Conservation (phyloP, 2,113 vertebrate species). For the Garra rufa region DNA sequence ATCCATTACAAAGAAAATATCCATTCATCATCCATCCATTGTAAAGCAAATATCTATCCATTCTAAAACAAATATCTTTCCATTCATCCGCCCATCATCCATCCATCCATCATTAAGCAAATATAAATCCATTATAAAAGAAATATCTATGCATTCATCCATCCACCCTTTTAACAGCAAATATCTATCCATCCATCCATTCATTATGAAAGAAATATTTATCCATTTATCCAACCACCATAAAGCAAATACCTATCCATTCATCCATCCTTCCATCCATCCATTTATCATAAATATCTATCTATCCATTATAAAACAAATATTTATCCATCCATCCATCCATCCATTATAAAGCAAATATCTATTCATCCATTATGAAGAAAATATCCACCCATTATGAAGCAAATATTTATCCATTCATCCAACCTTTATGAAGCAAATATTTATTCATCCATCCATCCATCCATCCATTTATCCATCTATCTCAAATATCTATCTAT, state of each 20-base stretch:
- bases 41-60: background rate
- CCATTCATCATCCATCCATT: background rate
- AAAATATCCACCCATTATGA: background rate
- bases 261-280: background rate
- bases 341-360: background rate
- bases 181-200: background rate
- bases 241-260: background rate
- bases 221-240: background rate
- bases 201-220: background rate
- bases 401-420: background rate
- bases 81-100: background rate
- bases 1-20: background rate
- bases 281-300: background rate
- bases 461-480: no score
- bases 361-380: background rate
- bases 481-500: no score
- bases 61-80: no score
- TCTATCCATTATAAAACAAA: background rate
- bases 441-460: background rate
- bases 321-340: background rate
- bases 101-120: no score
- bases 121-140: background rate
- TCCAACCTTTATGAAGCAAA: no score
- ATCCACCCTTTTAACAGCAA: no score
- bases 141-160: no score